Conservation (phyloP, 2,888 invertebrate genomes). For the Andrena dorsata region DNA sequence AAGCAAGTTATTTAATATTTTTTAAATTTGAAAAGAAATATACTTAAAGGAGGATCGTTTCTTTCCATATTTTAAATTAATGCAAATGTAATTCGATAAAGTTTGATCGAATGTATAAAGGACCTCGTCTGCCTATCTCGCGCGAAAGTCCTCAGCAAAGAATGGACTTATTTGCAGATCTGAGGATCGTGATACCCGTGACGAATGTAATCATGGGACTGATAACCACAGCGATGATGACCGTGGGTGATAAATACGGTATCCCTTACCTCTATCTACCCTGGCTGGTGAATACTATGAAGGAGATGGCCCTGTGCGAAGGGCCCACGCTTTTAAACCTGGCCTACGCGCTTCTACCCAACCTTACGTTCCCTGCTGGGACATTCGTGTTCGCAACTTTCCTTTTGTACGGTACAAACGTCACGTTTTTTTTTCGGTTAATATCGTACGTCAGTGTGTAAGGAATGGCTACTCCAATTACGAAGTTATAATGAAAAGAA, state of each 20-base stretch:
- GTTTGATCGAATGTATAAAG: background rate
- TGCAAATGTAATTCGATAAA: too few relatives aligned
- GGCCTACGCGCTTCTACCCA: slow-evolving; percentile 68
- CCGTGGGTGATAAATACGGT: slow-evolving; percentile 69
- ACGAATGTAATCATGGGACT: slow-evolving; percentile 72
- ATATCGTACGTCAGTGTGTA: too few relatives aligned
- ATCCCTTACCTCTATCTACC: slow-evolving; percentile 78
- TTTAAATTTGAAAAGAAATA: too few relatives aligned
- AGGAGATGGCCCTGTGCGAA: slow-evolving; percentile 74
- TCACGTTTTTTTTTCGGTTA: background rate
- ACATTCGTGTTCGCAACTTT: slow-evolving; percentile 71
- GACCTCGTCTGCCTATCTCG: background rate
- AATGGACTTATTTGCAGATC: slow-evolving; percentile 61
- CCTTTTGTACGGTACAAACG: slow-evolving; percentile 73
- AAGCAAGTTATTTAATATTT: too few relatives aligned
- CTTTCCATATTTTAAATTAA: too few relatives aligned
- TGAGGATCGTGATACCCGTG: slow-evolving; percentile 72
- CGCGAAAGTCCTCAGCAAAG: background rate
- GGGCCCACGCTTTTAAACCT: slow-evolving; percentile 73
- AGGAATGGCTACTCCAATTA: too few relatives aligned
- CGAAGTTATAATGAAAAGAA: too few relatives aligned
- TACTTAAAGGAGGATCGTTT: too few relatives aligned
- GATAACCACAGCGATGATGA: slow-evolving; percentile 73
- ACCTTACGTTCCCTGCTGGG: slow-evolving; percentile 68
- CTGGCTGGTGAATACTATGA: slow-evolving; percentile 77